These are phyloP conservation scores for Echinops telfairi DNA, from an alignment of 2,113 vertebrate species.

Conservation along the genomic window DNA sequence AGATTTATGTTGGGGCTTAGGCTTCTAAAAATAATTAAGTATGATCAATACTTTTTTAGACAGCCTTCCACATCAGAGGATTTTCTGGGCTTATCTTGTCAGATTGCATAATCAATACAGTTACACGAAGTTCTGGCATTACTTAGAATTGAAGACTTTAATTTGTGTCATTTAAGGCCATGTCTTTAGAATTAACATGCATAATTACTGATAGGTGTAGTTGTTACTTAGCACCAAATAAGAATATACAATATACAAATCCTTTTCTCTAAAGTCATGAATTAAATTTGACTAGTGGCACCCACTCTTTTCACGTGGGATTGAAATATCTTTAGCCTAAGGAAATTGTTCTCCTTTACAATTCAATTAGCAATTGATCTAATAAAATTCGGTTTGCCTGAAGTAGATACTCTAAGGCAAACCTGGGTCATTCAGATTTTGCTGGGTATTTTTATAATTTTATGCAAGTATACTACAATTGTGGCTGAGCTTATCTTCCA, in stretches of 20 bases:
- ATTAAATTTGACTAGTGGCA: background rate
- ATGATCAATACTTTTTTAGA: slow-evolving; percentile 65
- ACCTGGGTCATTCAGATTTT: background rate
- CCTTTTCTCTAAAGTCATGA: background rate
- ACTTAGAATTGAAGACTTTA: slow-evolving; percentile 56
- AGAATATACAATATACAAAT: background rate
- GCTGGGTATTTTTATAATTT: background rate
- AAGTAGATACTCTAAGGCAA: background rate
- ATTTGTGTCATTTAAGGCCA: slow-evolving; percentile 73
- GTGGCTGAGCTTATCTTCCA: background rate
- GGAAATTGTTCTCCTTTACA: background rate
- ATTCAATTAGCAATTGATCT: slow-evolving; percentile 4
- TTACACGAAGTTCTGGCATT: slow-evolving; percentile 67
- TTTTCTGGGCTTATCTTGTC: slow-evolving; percentile 78
- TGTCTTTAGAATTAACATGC: slow-evolving; percentile 76
- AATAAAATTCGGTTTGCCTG: background rate
- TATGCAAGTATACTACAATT: background rate
- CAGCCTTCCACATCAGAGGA: slow-evolving; percentile 58
- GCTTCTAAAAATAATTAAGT: slow-evolving; percentile 79
- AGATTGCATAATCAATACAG: slow-evolving; percentile 77
- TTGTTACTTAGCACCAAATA: slow-evolving; percentile 1
- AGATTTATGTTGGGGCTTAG: slow-evolving; percentile 65
- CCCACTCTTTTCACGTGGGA: slow-evolving; percentile 18
- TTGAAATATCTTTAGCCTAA: background rate
- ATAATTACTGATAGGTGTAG: slow-evolving; percentile 77